Evolutionary conservation across 2,888 invertebrate species (phyloP).

Genomic region (Steinernema carpocapsae): DNA sequence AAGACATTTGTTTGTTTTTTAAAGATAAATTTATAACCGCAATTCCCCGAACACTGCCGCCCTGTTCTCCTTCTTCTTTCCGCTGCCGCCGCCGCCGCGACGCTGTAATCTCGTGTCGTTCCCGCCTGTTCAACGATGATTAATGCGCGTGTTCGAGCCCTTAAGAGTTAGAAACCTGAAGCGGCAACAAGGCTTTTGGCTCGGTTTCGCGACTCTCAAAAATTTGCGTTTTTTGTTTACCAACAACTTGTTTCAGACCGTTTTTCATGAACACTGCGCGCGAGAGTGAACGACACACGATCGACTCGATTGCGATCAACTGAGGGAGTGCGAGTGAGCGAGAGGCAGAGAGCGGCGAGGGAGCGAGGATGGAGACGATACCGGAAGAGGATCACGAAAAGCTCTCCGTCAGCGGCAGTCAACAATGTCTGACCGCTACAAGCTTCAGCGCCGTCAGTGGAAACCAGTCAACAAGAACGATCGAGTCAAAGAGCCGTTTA

Average conservation of each 20-base stretch:
- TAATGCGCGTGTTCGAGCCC: constrained; percentile 3
- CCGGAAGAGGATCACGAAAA: constrained; percentile 62
- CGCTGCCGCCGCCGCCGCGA: not conserved
- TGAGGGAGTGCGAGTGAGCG: no score
- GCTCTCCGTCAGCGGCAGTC: constrained; percentile 20
- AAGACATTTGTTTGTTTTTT: constrained; percentile 29
- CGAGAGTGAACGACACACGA: not conserved
- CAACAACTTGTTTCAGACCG: constrained; percentile 11
- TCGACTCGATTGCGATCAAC: not conserved
- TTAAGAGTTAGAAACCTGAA: not conserved
- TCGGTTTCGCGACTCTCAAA: no score
- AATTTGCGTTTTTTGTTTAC: not conserved
- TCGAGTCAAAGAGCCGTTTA: constrained; percentile 49
- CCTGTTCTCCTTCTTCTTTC: constrained; percentile 1
- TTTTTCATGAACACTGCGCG: constrained; percentile 1
- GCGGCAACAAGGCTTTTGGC: not conserved
- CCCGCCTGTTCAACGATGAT: constrained; percentile 26
- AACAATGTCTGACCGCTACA: not conserved
- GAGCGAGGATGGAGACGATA: constrained; percentile 63
- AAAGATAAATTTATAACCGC: constrained; percentile 2
- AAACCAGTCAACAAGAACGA: constrained; percentile 24
- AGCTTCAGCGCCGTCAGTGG: not conserved
- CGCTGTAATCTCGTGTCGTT: constrained; percentile 28
- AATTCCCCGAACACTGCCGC: not conserved
- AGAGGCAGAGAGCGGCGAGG: no score